A percentile compares a stretch with the other conserved stretches of the same genome.
Conservation (phyloP, 2,113 vertebrate species). For the Periophthalmus modestus region DNA sequence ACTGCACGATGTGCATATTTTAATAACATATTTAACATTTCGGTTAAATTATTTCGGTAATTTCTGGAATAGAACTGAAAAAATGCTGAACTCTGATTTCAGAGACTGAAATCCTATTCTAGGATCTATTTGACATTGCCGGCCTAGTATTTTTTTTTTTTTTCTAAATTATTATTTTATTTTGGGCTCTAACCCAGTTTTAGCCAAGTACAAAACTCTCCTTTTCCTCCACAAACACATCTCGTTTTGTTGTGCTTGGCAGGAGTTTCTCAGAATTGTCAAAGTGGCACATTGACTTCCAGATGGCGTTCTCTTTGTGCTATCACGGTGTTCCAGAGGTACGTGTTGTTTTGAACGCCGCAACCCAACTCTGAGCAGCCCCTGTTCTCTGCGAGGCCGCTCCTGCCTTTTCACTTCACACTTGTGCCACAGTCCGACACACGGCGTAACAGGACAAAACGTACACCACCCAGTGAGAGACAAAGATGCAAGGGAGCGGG, state of each 20-base stretch:
- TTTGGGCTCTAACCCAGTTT: background rate
- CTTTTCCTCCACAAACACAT: background rate
- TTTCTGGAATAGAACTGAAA: no score
- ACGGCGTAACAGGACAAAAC: constrained; percentile 52
- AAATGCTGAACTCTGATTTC: no score
- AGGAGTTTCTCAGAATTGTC: constrained; percentile 26
- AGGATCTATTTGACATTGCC: no score
- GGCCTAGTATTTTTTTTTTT: background rate
- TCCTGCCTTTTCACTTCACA: constrained; percentile 44
- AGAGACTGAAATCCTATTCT: no score
- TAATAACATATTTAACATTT: no score
- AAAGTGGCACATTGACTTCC: constrained; percentile 36
- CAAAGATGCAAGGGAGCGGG: background rate
- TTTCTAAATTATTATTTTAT: background rate
- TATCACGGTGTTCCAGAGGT: constrained; percentile 23
- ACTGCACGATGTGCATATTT: no score
- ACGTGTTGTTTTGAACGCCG: constrained; percentile 42
- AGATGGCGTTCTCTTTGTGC: constrained; percentile 11
- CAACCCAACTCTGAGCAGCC: constrained; percentile 50
- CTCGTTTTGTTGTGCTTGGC: background rate
- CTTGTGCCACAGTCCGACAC: constrained; percentile 50
- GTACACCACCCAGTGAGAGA: constrained; percentile 36
- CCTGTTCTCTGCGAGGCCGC: constrained; percentile 51
- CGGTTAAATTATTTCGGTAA: no score
- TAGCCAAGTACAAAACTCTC: background rate